phyloP scores from a whole-genome alignment of 2,113 vertebrate genomes.

The Coreoperca whiteheadi region DNA sequence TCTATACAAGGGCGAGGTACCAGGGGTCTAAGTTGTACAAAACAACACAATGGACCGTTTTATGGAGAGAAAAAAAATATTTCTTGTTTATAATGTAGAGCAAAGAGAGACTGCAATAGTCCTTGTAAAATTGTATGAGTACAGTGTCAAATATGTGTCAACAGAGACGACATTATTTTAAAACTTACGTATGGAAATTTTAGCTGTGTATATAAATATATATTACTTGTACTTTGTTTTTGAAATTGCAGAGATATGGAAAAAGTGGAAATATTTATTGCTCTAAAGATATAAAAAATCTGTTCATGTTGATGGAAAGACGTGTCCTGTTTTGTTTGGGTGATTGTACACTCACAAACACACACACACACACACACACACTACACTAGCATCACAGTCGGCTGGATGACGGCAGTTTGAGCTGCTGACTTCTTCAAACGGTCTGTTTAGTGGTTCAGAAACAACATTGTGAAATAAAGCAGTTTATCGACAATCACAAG shows the following conservation, averaged over 20 bases:
- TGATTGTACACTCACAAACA: slow-evolving; percentile 1
- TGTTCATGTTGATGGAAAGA: slow-evolving; percentile 82
- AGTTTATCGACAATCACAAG: no score
- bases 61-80: slow-evolving; percentile 37
- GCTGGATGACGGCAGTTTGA: no score
- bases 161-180: slow-evolving; percentile 81
- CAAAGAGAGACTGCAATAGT: slow-evolving; percentile 74
- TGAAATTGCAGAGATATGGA: slow-evolving; percentile 80
- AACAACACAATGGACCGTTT: slow-evolving; percentile 22
- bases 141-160: slow-evolving; percentile 77
- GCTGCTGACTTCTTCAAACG: no score
- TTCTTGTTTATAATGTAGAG: slow-evolving; percentile 79
- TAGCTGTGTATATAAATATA: slow-evolving; percentile 83
- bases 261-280: slow-evolving; percentile 88
- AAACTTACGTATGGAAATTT: slow-evolving; percentile 77
- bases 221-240: slow-evolving; percentile 81
- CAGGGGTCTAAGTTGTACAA: slow-evolving; percentile 21
- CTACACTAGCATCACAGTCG: neutral
- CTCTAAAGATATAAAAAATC: slow-evolving; percentile 84
- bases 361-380: neutral
- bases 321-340: slow-evolving; percentile 56
- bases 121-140: slow-evolving; percentile 79
- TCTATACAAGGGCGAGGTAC: slow-evolving; percentile 28
- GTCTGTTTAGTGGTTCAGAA: no score
- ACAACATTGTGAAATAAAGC: no score